A percentile compares a stretch with the other conserved stretches of the same genome.
phyloP scores from a whole-genome alignment of 2,888 invertebrate genomes.

The Psococerastis gibbosa region DNA sequence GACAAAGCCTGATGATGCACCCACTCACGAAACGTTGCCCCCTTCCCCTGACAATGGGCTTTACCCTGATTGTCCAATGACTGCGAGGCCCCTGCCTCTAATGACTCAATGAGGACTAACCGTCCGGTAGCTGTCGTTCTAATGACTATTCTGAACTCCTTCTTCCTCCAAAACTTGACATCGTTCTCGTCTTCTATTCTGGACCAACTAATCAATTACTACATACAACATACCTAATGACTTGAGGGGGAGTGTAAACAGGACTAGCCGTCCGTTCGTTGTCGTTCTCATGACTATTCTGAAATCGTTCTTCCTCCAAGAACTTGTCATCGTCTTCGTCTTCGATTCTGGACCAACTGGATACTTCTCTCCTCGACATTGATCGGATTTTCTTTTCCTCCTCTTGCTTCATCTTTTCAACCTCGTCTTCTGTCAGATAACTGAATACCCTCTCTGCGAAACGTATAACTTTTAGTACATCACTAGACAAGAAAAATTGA shows the following conservation, averaged over 20 bases:
- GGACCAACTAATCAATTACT: no score
- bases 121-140: conserved; percentile 37
- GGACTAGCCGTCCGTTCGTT: not conserved
- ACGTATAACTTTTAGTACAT: no score
- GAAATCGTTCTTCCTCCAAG: conserved; percentile 23
- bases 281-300: conserved; percentile 11
- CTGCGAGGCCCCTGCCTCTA: no score
- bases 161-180: conserved; percentile 35
- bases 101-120: no score
- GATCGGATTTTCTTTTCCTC: conserved; percentile 77
- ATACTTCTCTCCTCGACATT: conserved; percentile 42
- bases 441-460: conserved; percentile 75
- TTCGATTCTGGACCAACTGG: conserved; percentile 33
- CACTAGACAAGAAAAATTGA: conserved; percentile 3
- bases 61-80: no score
- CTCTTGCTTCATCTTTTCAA: conserved; percentile 84
- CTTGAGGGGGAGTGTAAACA: not conserved
- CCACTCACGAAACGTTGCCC: no score
- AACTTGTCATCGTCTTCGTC: conserved; percentile 32
- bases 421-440: conserved; percentile 83
- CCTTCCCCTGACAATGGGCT: no score
- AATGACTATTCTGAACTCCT: conserved; percentile 55
- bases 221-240: not conserved
- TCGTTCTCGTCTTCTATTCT: not conserved
- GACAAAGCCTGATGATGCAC: no score